Evolutionary conservation across 2,797 vertebrate species (phyloP).

Genomic region (Acipenser ruthenus): DNA sequence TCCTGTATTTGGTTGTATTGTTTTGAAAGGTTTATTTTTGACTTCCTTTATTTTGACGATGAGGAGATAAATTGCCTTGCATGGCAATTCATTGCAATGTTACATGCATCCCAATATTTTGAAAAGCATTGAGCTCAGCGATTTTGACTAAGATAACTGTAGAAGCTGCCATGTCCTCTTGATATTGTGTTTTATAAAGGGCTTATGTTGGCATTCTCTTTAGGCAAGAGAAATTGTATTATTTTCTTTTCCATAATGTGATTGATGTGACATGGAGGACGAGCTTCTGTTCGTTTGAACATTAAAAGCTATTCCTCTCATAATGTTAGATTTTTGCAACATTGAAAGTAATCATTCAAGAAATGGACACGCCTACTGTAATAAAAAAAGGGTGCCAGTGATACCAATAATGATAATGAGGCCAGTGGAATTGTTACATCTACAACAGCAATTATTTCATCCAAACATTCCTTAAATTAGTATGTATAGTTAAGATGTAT

Average conservation of each 20-base stretch:
- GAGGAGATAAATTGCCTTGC: background rate
- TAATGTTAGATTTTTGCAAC: slow-evolving; percentile 1
- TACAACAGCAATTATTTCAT: too few species aligned
- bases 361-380: background rate
- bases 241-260: background rate
- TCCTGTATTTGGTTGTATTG: too few species aligned
- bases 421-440: background rate
- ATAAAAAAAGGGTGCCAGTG: slow-evolving; percentile 1
- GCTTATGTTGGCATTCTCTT: slow-evolving; percentile 7
- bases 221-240: background rate
- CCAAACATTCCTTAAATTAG: too few species aligned
- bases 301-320: slow-evolving; percentile 14
- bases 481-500: too few species aligned
- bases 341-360: background rate
- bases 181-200: background rate
- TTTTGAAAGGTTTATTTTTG: background rate
- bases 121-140: background rate
- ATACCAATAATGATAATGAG: background rate
- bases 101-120: background rate
- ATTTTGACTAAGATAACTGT: slow-evolving; percentile 6
- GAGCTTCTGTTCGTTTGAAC: slow-evolving; percentile 7
- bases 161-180: slow-evolving; percentile 1
- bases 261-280: background rate
- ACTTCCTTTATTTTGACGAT: too few species aligned
- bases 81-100: background rate